Percentiles rank a stretch among this genome's conserved stretches.
These are phyloP conservation scores for Rhabditoides inermis DNA, from an alignment of 2,888 invertebrate species.

Conservation along the genomic window DNA sequence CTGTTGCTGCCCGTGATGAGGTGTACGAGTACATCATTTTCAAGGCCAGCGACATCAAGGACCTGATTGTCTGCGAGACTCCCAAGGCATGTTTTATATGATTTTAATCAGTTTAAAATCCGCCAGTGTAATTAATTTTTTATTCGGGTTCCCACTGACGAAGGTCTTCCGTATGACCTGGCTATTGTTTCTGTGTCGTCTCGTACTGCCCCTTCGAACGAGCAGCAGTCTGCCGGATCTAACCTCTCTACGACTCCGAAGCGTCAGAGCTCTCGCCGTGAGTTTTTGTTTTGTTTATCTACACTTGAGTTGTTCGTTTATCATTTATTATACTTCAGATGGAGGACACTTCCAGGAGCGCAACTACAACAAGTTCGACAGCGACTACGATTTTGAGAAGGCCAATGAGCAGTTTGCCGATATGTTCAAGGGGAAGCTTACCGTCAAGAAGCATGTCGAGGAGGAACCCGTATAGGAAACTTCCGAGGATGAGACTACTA, in stretches of 20 bases:
- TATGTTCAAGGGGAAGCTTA: slow-evolving; percentile 23
- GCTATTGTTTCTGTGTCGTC: slow-evolving; percentile 77
- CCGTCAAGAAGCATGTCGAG: slow-evolving; percentile 10
- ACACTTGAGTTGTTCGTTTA: background rate
- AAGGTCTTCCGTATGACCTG: slow-evolving; percentile 79
- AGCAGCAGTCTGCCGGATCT: slow-evolving; percentile 20
- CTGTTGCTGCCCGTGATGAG: slow-evolving; percentile 90
- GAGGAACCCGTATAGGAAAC: slow-evolving; percentile 22
- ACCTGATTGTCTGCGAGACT: slow-evolving; percentile 80
- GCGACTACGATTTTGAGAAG: slow-evolving; percentile 93
- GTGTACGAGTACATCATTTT: slow-evolving; percentile 97
- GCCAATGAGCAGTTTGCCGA: slow-evolving; percentile 87
- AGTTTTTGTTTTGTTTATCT: background rate
- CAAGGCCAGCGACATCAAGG: slow-evolving; percentile 86
- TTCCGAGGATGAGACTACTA: slow-evolving; percentile 12
- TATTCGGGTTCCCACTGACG: slow-evolving; percentile 19
- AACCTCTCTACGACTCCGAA: slow-evolving; percentile 32
- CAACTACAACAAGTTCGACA: slow-evolving; percentile 38
- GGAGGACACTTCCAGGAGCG: slow-evolving; percentile 5
- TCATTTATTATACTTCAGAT: slow-evolving; percentile 8
- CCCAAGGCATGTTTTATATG: no score
- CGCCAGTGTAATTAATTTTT: background rate
- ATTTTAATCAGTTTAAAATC: no score
- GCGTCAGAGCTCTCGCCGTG: slow-evolving; percentile 11
- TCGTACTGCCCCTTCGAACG: slow-evolving; percentile 19